Evolutionary conservation across 2,113 vertebrate genomes (phyloP).

Genomic region (Steatornis caripensis): DNA sequence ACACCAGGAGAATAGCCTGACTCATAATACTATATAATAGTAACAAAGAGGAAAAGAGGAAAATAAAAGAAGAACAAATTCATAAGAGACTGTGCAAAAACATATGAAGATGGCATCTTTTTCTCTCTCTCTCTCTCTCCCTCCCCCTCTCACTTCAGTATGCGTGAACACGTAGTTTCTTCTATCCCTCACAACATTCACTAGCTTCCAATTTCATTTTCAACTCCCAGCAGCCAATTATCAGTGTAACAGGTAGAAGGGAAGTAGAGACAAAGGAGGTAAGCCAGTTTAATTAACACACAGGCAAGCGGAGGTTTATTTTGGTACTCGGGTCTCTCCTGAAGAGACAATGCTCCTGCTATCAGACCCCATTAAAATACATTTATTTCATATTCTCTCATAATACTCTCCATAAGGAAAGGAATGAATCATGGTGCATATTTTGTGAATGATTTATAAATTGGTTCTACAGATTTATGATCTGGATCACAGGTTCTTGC

Average conservation of each 20-base stretch:
- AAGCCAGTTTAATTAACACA: conserved; percentile 50
- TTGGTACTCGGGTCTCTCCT: neutral
- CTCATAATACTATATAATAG: neutral
- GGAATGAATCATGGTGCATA: neutral
- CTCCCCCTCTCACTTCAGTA: neutral
- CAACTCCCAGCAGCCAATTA: conserved; percentile 46
- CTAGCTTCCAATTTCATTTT: conserved; percentile 14
- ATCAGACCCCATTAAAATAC: conserved; percentile 49
- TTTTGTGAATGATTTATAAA: conserved; percentile 60
- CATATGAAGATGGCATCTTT: neutral
- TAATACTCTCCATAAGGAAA: conserved; percentile 20
- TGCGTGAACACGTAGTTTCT: neutral
- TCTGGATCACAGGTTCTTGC: neutral
- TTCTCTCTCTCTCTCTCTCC: neutral
- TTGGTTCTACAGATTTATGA: conserved; percentile 9
- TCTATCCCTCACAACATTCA: neutral
- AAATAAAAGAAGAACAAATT: neutral
- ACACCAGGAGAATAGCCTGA: neutral
- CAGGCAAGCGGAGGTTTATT: neutral
- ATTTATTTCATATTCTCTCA: conserved; percentile 41
- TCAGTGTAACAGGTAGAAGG: neutral
- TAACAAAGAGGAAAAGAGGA: neutral
- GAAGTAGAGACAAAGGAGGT: conserved; percentile 14
- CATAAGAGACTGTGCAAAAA: neutral
- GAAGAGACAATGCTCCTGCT: neutral